These are phyloP conservation scores for Thelaira solivaga DNA, from an alignment of 2,888 invertebrate genomes.

Conservation along the genomic window DNA sequence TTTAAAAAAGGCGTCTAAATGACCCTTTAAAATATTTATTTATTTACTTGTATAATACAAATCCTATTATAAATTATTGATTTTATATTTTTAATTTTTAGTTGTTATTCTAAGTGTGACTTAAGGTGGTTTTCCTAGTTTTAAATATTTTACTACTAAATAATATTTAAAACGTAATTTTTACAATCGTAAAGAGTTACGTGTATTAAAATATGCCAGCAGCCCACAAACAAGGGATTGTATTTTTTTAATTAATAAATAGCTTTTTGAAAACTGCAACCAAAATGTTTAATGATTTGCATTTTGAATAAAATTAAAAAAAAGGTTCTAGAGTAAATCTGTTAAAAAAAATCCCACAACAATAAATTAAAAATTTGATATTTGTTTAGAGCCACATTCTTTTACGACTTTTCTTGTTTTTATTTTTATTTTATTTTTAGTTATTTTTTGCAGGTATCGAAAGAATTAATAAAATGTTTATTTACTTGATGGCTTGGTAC, in stretches of 20 bases:
- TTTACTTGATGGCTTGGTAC: slow-evolving; percentile 23
- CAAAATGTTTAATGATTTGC: slow-evolving; percentile 44
- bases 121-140: slow-evolving; percentile 42
- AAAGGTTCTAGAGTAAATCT: neutral
- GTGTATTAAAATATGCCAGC: slow-evolving; percentile 19
- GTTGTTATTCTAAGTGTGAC: slow-evolving; percentile 22
- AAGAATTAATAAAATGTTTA: slow-evolving; percentile 45
- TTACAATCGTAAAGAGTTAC: too few species aligned
- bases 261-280: neutral
- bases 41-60: too few species aligned
- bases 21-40: slow-evolving; percentile 21
- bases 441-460: neutral
- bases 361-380: neutral
- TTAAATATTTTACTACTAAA: neutral
- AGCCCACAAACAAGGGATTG: slow-evolving; percentile 7
- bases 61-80: slow-evolving; percentile 47
- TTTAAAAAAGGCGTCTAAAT: slow-evolving; percentile 25
- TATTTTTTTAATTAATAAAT: slow-evolving; percentile 21
- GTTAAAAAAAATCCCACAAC: neutral
- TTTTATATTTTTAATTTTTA: slow-evolving; percentile 19
- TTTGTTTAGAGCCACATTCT: slow-evolving; percentile 19
- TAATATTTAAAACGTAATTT: neutral
- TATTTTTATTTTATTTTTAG: neutral
- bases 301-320: neutral
- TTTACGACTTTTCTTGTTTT: slow-evolving; percentile 19